Base-by-base conservation (phyloP, 2,113 vertebrate species). In the Marmota monax region DNA sequence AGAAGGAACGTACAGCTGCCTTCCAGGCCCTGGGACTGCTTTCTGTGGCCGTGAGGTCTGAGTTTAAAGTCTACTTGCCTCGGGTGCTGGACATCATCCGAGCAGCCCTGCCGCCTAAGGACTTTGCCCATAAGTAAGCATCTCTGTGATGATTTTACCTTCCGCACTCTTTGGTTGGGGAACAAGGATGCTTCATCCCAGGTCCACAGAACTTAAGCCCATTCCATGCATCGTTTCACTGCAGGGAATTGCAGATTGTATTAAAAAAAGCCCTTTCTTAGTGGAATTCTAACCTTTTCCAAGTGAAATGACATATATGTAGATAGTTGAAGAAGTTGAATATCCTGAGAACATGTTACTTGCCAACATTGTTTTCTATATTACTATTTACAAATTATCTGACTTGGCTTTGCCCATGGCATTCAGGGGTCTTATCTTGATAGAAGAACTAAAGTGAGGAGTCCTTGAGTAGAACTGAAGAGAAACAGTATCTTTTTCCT, bases 21-120 rank as follows among this genome's bases (percentile, higher is more conserved):
- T 99, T 99, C 98, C 99, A 99, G 96, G 99, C 99, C 32, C 98
- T 99, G 96, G 99, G 99, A 16, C 99, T 99, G 48, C 99, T 99
- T 94, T 99, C 99, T 5, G 99, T 99, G 92, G 99, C 99, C 0
- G 99, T 99, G 84, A 98, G 99, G 77, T 98, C 99, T 2, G 99
- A 99, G 96, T 99, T 99, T 97, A 99, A 99, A 95, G 99, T 99
- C 29, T 99, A 99, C 96, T 98, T 99, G 91, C 98, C 99, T 27
- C 99, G 99, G 96, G 99, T 99, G 96, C 99, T 99, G 45, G 99
- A 99, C 98, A 99, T 99, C 96, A 99, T 99, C 97, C 99, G 99
- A 98, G 99, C 99, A 69, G 99, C 99, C 29, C 98, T 99, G 90
- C 99, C 99, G 34, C 99, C 99, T 1, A 99, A 99, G 97, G 99